Evolutionary conservation across 2,888 invertebrate genomes (phyloP), one percentile per base, ranked within the genome.

Genomic region (Andrena hattorfiana): DNA sequence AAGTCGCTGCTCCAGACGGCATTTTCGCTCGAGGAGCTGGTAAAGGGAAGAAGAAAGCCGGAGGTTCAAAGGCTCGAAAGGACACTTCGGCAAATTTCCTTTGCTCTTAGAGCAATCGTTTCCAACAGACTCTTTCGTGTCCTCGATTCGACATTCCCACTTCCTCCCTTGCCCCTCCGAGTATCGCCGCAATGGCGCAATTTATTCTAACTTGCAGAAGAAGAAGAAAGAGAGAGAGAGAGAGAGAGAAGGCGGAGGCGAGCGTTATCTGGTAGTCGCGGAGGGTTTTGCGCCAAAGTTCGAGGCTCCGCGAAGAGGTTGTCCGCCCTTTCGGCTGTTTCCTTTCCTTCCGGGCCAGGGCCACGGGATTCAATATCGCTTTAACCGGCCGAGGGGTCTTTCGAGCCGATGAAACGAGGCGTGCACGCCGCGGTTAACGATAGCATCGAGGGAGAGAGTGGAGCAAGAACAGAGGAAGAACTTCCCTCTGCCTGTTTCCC

Each of bases 301-400:
- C 42, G 30, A 28, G 51, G 51, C 56, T 60, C 51, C 42, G n/a
- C 20, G 42, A 42, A 2, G 5, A 7, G 42, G 23, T 35, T 60
- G 23, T 23, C 56, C 8, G 56, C 51, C 32, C 59, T 60, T 60
- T 54, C 26, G 35, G 13, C 42, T 51, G 68, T 64, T 79, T 64
- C 68, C 62, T 64, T 64, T 20, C 49, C 67, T 51, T 68, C 51
- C 16, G 35, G 16, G 69, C 56, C 49, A 26, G 23, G 28, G 48
- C 42, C n/a, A 8, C 68, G 35, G 75, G 74, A 79, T 79, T 79
- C 79, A 69, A 79, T 75, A 64, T 75, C 68, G 64, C 48, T 48
- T 67, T 23, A 35, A 68, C 32, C 20, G 69, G 20, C 62, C 13
- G 48, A 42, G 42, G 63, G 10, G 30, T 42, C 63, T 68, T 63